phyloP scores from a whole-genome alignment of 2,113 vertebrate genomes.

The Leiothrix lutea region DNA sequence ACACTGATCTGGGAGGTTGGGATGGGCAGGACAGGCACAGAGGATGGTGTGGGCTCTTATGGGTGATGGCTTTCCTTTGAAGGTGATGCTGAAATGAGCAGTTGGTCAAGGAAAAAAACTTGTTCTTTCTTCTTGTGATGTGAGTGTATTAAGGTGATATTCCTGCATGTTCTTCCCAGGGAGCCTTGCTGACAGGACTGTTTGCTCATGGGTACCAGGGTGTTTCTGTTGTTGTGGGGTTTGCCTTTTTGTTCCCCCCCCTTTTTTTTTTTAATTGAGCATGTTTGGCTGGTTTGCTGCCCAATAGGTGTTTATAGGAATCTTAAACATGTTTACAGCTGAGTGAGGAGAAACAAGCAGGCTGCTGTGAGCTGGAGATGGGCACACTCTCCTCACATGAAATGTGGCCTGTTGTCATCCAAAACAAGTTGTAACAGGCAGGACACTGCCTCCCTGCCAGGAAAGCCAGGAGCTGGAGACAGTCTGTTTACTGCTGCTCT shows the following conservation, averaged over 20 bases:
- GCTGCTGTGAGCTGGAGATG: background rate
- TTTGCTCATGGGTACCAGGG: background rate
- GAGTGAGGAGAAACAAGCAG: background rate
- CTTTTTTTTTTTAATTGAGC: no score
- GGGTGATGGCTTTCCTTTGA: background rate
- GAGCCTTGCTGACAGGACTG: background rate
- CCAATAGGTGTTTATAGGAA: background rate
- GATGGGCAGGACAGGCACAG: background rate
- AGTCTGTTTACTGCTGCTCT: background rate
- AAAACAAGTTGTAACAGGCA: slow-evolving; percentile 26
- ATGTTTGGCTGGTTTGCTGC: background rate
- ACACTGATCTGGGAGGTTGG: background rate
- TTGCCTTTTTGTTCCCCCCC: background rate
- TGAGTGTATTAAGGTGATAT: background rate
- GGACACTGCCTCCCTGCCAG: background rate
- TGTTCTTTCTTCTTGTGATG: background rate
- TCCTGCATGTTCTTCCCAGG: background rate
- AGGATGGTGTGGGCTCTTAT: background rate
- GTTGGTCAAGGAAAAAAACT: background rate
- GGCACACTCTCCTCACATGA: background rate
- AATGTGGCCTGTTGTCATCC: background rate
- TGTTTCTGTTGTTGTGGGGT: background rate
- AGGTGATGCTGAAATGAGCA: background rate
- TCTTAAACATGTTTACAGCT: background rate
- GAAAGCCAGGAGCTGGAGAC: background rate